Evolutionary conservation across 2,797 vertebrate genomes (phyloP), one percentile per base, ranked within the genome.

Genomic region (Semotilus atromaculatus): DNA sequence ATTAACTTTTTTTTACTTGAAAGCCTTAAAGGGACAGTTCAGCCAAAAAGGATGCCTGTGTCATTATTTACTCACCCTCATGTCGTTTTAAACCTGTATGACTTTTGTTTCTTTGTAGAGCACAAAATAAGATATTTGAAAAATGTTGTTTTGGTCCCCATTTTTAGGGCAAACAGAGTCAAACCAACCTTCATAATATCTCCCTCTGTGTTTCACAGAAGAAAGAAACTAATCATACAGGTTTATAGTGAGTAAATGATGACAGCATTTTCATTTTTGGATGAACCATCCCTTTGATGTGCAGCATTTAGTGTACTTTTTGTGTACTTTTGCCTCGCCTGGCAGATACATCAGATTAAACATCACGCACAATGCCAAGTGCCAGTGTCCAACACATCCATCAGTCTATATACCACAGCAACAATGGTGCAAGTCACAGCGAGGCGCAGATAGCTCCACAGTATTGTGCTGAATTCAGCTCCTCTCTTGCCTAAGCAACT

Each of bases 341-440:
- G 53, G 14, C 3, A 38, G 16, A 45, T 29, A 45, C 8, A 73
- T 51, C 29, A 51, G 29, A 26, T 34, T 36, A 66, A 26, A 36
- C 26, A 51, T 75, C 3, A 38, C 3, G 2, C 72, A 60, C 34
- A 62, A 62, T 36, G 40, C 8, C 51, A 62, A 51, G 38, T 7
- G 29, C 21, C 13, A 45, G 36, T 36, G 21, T 79, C 26, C 43
- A 62, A 71, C 55, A 36, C 75, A 36, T 76, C 60, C 36, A 58
- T 64, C 53, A 40, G 40, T 73, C 9, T n/a, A 31, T n/a, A 72
- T 21, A 55, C 29, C 83, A 80, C 66, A 48, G 31, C 29, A 77
- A 85, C 83, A 85, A 85, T 85, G 76, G 83, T 79, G 67, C 67
- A 72, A 85, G 76, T 38, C 83, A 80, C 38, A 66, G 83, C 34